Conservation (phyloP, 1,140 invertebrate genomes). For the Tribolium madens region DNA sequence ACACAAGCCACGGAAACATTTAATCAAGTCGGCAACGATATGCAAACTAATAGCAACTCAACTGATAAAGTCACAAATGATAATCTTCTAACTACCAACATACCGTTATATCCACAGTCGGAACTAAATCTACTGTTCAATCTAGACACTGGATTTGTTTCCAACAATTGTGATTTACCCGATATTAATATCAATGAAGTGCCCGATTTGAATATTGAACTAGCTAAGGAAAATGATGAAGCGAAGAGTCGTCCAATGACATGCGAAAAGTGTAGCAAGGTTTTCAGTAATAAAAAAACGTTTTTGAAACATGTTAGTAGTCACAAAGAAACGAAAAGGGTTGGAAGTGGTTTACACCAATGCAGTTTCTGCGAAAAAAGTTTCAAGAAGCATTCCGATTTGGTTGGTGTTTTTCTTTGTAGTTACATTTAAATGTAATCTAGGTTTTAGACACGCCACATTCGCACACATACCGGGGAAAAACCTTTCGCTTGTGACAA, state of each 20-base stretch:
- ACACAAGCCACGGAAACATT: background rate
- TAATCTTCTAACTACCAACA: background rate
- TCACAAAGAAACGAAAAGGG: constrained; percentile 32
- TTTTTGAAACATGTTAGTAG: constrained; percentile 49
- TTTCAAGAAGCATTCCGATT: constrained; percentile 62
- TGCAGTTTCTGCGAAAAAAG: constrained; percentile 58
- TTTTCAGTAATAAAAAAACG: constrained; percentile 40
- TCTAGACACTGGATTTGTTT: background rate
- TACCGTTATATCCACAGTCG: background rate
- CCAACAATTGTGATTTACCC: constrained; percentile 1
- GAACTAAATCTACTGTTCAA: constrained; percentile 4
- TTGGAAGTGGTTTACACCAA: constrained; percentile 4
- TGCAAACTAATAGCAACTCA: background rate
- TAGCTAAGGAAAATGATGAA: background rate
- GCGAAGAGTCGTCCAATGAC: constrained; percentile 29
- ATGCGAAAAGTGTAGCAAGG: constrained; percentile 52
- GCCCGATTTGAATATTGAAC: background rate
- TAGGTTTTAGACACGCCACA: constrained; percentile 58
- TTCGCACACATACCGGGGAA: constrained; percentile 76
- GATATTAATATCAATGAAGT: constrained; percentile 14
- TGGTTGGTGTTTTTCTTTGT: constrained; percentile 50
- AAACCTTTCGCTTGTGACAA: constrained; percentile 75
- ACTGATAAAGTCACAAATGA: background rate
- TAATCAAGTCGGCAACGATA: too few species aligned
- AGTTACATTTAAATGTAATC: background rate